Percentiles rank a stretch among this genome's conserved stretches.
Conservation (phyloP, 2,888 invertebrate genomes). For the Gnatocerus cornutus region DNA sequence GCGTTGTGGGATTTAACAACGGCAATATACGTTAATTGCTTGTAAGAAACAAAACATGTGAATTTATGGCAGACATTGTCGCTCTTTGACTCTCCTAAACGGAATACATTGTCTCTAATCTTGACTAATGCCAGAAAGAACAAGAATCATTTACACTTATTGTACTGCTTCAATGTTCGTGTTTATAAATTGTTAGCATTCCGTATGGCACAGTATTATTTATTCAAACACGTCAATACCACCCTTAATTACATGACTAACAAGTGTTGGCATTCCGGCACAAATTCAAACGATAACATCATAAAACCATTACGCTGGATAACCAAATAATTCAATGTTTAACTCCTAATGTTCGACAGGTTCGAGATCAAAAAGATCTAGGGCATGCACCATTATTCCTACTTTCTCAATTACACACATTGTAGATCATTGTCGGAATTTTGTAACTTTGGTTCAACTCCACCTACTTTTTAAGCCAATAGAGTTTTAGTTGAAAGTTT, state of each 20-base stretch:
- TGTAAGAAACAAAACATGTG: conserved; percentile 54
- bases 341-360: not conserved
- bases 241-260: conserved; percentile 29
- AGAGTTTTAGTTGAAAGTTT: too few relatives aligned
- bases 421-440: too few relatives aligned
- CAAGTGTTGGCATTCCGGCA: conserved; percentile 21
- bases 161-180: not conserved
- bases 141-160: not conserved
- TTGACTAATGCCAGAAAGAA: not conserved
- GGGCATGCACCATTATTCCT: too few relatives aligned
- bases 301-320: conserved; percentile 2
- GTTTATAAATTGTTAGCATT: conserved; percentile 14
- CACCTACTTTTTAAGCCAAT: too few relatives aligned
- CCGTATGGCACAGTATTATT: conserved; percentile 12
- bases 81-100: conserved; percentile 14
- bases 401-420: too few relatives aligned
- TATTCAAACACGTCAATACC: conserved; percentile 34
- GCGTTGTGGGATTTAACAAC: conserved; percentile 59
- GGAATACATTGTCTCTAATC: not conserved
- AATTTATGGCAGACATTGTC: conserved; percentile 47
- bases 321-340: conserved; percentile 10
- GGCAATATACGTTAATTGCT: conserved; percentile 60
- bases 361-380: too few relatives aligned
- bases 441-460: too few relatives aligned
- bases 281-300: conserved; percentile 24